Evolutionary conservation across 2,113 vertebrate species (phyloP).

Genomic region (Nothocercus julius): DNA sequence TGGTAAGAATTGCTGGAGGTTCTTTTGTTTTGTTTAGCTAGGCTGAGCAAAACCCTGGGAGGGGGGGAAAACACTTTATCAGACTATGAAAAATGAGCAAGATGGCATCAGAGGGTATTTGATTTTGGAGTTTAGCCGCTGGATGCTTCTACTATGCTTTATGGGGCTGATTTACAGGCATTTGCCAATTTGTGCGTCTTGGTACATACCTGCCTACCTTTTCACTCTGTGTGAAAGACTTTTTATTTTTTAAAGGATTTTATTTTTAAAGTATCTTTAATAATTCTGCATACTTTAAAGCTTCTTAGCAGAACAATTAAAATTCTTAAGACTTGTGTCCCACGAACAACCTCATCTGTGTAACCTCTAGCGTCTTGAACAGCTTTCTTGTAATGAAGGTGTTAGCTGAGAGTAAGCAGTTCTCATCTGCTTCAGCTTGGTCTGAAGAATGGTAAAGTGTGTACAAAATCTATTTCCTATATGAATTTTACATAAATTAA

Average conservation of each 20-base stretch:
- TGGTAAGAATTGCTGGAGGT: slow-evolving; percentile 51
- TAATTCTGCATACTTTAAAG: background rate
- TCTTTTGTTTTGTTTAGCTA: slow-evolving; percentile 77
- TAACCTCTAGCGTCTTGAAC: background rate
- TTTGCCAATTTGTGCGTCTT: background rate
- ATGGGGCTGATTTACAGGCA: background rate
- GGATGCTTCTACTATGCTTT: background rate
- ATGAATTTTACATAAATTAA: background rate
- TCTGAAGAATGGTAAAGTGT: background rate
- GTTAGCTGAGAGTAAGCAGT: background rate
- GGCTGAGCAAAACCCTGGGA: slow-evolving; percentile 60
- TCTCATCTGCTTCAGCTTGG: background rate
- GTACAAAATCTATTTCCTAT: fast-evolving
- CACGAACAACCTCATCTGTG: background rate
- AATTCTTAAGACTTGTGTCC: background rate
- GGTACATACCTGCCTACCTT: background rate
- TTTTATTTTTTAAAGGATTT: background rate
- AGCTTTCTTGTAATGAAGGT: background rate
- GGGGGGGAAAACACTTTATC: slow-evolving; percentile 58
- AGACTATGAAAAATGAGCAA: slow-evolving; percentile 72
- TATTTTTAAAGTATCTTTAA: background rate
- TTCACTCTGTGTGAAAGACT: background rate
- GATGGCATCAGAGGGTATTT: slow-evolving; percentile 64
- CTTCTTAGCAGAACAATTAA: background rate
- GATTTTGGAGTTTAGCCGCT: slow-evolving; percentile 3